These are phyloP conservation scores for Haliclona indistincta DNA, from an alignment of 37 sponge, comb jelly and placozoan genomes.

Conservation along the genomic window DNA sequence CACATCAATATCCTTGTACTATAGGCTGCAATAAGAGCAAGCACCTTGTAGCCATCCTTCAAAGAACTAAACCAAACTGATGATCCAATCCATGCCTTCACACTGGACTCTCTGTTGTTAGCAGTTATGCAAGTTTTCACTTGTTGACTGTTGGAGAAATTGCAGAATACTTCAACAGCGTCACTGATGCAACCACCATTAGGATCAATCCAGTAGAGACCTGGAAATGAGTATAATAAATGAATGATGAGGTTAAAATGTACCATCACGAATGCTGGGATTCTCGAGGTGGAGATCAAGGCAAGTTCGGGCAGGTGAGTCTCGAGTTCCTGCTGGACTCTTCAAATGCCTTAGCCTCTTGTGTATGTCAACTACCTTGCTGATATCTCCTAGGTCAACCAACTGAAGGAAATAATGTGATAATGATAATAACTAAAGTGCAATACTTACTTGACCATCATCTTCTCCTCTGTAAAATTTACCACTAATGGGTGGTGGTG, in stretches of 20 bases:
- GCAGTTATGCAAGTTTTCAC: conserved; percentile 61
- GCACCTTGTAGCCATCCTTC: conserved; percentile 57
- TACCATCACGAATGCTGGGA: conserved; percentile 44
- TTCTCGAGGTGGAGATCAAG: conserved; percentile 51
- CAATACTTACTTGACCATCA: not conserved
- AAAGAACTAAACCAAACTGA: conserved; percentile 67
- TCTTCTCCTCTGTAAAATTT: conserved; percentile 36
- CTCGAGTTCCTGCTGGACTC: conserved; percentile 43
- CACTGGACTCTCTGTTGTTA: conserved; percentile 9
- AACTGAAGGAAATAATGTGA: not conserved
- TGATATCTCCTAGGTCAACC: conserved; percentile 41
- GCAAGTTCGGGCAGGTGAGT: conserved; percentile 62
- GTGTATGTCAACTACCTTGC: conserved; percentile 51
- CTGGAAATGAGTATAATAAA: conserved; percentile 1
- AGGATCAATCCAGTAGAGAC: conserved; percentile 81
- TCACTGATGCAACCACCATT: conserved; percentile 79
- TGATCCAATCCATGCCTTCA: conserved; percentile 43
- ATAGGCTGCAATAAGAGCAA: not conserved
- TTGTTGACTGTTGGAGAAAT: conserved; percentile 40
- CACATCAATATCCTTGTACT: not conserved
- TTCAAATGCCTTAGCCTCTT: conserved; percentile 54
- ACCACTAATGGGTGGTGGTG: not conserved
- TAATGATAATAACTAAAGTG: not conserved
- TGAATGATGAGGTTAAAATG: not conserved
- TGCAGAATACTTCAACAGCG: conserved; percentile 69